Conservation (phyloP, 2,888 invertebrate species). For the Dryadula phaetusa region DNA sequence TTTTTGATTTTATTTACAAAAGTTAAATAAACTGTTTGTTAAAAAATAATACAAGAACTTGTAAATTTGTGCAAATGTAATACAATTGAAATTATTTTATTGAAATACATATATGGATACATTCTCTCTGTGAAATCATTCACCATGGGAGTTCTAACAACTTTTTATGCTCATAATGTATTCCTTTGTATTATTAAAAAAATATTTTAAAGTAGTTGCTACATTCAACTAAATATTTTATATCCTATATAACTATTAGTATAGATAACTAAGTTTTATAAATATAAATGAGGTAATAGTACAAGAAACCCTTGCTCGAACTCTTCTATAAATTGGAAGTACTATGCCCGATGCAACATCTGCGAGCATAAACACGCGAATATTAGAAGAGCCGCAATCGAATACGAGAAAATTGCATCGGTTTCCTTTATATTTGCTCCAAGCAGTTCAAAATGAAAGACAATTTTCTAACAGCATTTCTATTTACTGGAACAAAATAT, state of each 20-base stretch:
- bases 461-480: constrained; percentile 15
- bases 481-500: constrained; percentile 19
- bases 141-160: too few relatives aligned
- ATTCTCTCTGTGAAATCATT: too few relatives aligned
- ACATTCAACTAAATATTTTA: neutral
- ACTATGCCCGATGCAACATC: constrained; percentile 22
- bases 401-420: constrained; percentile 38
- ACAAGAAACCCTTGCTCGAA: neutral
- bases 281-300: neutral
- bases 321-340: constrained; percentile 5
- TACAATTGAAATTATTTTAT: too few relatives aligned
- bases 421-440: constrained; percentile 33
- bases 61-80: too few relatives aligned
- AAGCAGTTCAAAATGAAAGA: constrained; percentile 22
- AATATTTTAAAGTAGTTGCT: too few relatives aligned
- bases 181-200: too few relatives aligned
- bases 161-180: too few relatives aligned
- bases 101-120: too few relatives aligned
- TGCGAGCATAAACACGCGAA: constrained; percentile 36
- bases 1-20: too few relatives aligned
- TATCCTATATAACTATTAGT: neutral
- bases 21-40: too few relatives aligned
- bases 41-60: too few relatives aligned
- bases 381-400: constrained; percentile 37
- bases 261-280: neutral